Conservation (phyloP, 53 echinoderm and acorn worm species). For the Apostichopus leukothele region DNA sequence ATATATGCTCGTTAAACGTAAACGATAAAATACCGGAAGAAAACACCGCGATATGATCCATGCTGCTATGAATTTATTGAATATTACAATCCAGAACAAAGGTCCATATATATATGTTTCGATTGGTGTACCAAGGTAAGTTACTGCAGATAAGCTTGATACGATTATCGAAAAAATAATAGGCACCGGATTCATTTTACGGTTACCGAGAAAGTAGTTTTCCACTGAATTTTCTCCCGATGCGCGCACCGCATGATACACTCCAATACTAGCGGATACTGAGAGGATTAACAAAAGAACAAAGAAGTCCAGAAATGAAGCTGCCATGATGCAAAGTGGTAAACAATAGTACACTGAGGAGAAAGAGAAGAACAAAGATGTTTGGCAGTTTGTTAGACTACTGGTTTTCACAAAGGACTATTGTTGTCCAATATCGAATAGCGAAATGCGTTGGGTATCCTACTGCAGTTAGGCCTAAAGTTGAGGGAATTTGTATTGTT, state of each 20-base stretch:
- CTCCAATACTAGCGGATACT: neutral
- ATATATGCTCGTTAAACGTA: slow-evolving; percentile 6
- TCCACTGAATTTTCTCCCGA: neutral
- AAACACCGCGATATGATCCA: neutral
- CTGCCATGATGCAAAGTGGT: neutral
- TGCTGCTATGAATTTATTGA: slow-evolving; percentile 12
- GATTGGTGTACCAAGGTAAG: neutral
- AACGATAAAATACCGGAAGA: slow-evolving; percentile 1
- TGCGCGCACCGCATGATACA: neutral
- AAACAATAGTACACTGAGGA: neutral
- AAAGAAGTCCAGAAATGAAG: neutral
- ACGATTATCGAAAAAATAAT: neutral
- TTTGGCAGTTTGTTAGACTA: no score
- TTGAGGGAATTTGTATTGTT: no score
- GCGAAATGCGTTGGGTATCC: no score
- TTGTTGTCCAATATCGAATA: no score
- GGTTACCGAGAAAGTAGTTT: slow-evolving; percentile 17
- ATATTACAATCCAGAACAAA: slow-evolving; percentile 8
- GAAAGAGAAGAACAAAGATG: neutral
- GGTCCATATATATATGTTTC: neutral
- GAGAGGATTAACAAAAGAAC: neutral
- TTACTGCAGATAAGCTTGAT: neutral
- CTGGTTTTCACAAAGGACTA: no score
- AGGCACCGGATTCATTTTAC: slow-evolving; percentile 1
- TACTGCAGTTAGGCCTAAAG: no score